Evolutionary conservation across 2,797 vertebrate species (phyloP), one percentile per base, ranked within the genome.

Genomic region (Tympanoctomys barrerae): DNA sequence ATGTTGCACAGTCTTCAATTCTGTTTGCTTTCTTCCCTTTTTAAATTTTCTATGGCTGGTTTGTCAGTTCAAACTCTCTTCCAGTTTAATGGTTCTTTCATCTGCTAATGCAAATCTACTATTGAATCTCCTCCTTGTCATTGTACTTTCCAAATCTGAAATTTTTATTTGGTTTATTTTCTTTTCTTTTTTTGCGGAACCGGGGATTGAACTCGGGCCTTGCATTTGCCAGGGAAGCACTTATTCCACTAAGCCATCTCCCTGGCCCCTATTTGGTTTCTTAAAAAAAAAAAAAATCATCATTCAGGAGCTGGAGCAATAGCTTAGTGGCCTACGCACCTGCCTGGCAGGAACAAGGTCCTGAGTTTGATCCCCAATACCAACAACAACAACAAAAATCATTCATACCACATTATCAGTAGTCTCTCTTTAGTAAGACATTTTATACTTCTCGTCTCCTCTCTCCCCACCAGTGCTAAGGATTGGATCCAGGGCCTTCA

Each of bases 81-180:
- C 54, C 82, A 8, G 31, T 82, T 94, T 88, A 7, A 39, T 70
- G 57, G 11, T 82, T 83, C 52, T 93, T 95, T 85, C 52, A 61
- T 49, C 4, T 78, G 31, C 42, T 24, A 73, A 73, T 79, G 22
- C 26, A 95, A 46, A 57, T 86, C 52, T 94, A 4, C 57, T 68
- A 5, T 82, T 86, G 75, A 79, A 90, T 39, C 64, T 36, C 16
- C 59, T 79, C 46, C 14, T 31, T 70, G 24, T 90, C 33, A 52
- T 49, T 93, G 59, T 21, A 83, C 70, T 90, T 89, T 92, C 26
- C 70, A 96, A 92, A 70, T 92, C 39, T 46, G 64, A 78, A 91
- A 64, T 92, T 91, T 87, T 52, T 86, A 5, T 81, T 78, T 87
- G 26, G 4, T 66, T 88, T 21, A 24, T 91, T 89, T 19, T 39